Conservation (phyloP, 2,888 invertebrate genomes). For the Oithona nana region DNA sequence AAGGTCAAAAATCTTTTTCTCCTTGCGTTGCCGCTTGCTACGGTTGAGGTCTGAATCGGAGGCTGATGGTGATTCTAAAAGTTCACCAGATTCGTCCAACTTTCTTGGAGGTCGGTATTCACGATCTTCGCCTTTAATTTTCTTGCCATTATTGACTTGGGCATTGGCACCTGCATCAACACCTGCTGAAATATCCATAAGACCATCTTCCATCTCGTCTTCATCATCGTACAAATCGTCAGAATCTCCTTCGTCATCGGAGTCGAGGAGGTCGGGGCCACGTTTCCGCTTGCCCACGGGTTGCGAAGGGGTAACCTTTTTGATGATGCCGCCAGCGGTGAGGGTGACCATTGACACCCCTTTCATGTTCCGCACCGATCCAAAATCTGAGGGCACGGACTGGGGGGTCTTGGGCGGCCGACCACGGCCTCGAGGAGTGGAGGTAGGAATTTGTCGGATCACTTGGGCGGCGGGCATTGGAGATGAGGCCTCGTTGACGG, state of each 20-base stretch:
- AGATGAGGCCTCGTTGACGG: not conserved
- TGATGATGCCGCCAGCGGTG: not conserved
- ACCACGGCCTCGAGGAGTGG: not conserved
- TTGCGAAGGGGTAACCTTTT: not conserved
- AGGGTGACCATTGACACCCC: not conserved
- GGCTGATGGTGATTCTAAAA: too few species aligned
- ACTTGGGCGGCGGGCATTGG: not conserved
- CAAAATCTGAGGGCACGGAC: not conserved
- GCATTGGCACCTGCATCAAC: not conserved
- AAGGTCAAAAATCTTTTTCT: constrained; percentile 11
- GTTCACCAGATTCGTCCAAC: not conserved
- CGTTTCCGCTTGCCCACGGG: not conserved
- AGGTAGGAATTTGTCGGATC: not conserved
- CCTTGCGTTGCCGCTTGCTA: constrained; percentile 6
- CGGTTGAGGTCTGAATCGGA: not conserved
- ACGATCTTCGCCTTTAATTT: not conserved
- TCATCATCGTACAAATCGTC: not conserved
- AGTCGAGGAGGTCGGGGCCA: not conserved
- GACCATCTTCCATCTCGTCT: not conserved
- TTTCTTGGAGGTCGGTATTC: not conserved
- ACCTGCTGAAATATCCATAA: too few species aligned
- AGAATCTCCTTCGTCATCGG: not conserved
- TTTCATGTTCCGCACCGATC: not conserved
- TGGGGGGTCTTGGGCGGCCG: not conserved
- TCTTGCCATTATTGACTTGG: not conserved